Evolutionary conservation across 2,797 vertebrate species (phyloP), one percentile per base, ranked within the genome.

Genomic region (Diceros bicornis): DNA sequence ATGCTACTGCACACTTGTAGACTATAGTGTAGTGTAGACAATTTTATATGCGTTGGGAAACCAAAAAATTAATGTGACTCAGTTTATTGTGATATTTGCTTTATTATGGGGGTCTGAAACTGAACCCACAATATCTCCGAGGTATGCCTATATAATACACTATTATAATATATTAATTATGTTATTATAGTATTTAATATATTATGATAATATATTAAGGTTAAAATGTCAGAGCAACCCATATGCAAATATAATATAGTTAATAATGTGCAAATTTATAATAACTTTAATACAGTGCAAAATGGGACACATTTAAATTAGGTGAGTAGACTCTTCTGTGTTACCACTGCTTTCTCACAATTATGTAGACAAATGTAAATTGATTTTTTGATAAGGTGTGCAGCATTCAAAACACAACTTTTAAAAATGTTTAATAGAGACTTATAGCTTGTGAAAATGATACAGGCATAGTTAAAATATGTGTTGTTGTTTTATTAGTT

Each of bases 401-500:
- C 14, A 92, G 61, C 27, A 69, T 90, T 77, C 44, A 87, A 78
- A 69, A 57, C 68, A 64, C 7, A 91, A 52, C 52, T 91, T 96
- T 64, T n/a, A 23, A 82, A 77, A 86, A 55, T 64, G 34, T 89
- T 57, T 79, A 68, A 52, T 44, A 20, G 41, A 62, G 44, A 66
- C 23, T 85, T 85, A 12, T 8, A 68, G 16, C 61, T 96, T 97
- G 16, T 75, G 50, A 62, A 87, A 69, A 57, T 52, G 37, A 55
- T 86, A 34, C 9, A 75, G 25, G 21, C 21, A 25, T 77, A 55
- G 78, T 90, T 90, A 62, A 93, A 96, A 59, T 79, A 74, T 18
- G 27, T n/a, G 21, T 59, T 92, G 47, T n/a, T 74, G 55, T 64
- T 90, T 94, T 78, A 82, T 92, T 47, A 25, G n/a, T 68, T 92